A percentile compares a stretch with the other conserved stretches of the same genome.
These are phyloP conservation scores for Diachrysia chrysitis DNA, from an alignment of 2,888 invertebrate species.

Conservation along the genomic window DNA sequence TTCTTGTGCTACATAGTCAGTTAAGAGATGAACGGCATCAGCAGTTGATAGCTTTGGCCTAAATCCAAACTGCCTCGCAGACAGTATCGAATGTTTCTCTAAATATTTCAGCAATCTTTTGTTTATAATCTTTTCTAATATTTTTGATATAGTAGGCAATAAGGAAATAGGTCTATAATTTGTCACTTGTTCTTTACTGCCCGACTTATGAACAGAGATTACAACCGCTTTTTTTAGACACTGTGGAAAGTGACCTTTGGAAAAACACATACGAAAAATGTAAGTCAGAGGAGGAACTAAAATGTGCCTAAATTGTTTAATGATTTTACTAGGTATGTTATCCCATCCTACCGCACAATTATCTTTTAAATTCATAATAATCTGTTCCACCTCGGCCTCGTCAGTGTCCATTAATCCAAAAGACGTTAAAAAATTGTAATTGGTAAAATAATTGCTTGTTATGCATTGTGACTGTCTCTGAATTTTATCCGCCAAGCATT, in stretches of 20 bases:
- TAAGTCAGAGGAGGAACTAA: background rate
- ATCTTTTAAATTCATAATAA: background rate
- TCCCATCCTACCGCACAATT: background rate
- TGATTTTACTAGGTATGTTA: background rate
- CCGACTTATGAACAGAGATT: background rate
- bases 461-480: background rate
- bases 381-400: background rate
- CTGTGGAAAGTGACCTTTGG: background rate
- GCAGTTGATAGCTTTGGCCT: background rate
- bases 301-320: background rate
- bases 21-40: background rate
- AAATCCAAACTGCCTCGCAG: background rate
- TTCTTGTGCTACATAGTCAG: background rate
- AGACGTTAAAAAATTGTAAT: background rate
- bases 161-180: constrained; percentile 1
- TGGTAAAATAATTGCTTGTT: background rate
- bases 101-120: background rate
- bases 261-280: background rate
- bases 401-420: background rate
- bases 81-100: background rate
- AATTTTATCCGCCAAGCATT: background rate
- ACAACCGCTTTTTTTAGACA: background rate
- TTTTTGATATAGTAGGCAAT: background rate
- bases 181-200: background rate
- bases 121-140: background rate